These are phyloP conservation scores for Chrysomela aeneicollis DNA, from an alignment of 2,888 invertebrate genomes.

Conservation along the genomic window DNA sequence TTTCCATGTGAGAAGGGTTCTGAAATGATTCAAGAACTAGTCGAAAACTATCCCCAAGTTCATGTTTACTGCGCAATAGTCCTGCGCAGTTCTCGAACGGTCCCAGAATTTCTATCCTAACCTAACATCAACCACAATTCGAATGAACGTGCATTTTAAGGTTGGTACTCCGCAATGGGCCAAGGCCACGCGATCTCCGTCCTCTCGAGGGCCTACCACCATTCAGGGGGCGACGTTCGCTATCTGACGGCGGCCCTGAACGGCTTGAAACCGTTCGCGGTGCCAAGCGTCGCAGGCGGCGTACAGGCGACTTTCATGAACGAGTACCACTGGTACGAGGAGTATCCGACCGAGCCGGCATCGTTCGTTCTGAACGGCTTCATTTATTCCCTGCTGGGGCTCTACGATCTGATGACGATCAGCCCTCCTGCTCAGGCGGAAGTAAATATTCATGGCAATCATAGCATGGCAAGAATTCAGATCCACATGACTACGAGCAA, in stretches of 20 bases:
- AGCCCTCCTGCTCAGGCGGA: conserved; percentile 72
- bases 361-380: conserved; percentile 98
- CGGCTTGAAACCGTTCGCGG: conserved; percentile 81
- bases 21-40: no score
- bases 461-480: no score
- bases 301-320: conserved; percentile 87
- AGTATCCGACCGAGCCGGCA: conserved; percentile 95
- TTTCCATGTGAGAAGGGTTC: no score
- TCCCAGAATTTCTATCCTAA: no score
- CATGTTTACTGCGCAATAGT: no score
- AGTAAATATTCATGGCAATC: not conserved
- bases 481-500: no score
- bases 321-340: conserved; percentile 94
- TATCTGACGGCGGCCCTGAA: conserved; percentile 85
- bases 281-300: conserved; percentile 78
- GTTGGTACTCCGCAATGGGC: conserved; percentile 94
- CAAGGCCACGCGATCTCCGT: conserved; percentile 97
- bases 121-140: no score
- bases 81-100: no score
- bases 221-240: conserved; percentile 75
- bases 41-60: no score
- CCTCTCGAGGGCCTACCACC: conserved; percentile 88
- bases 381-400: conserved; percentile 94
- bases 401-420: conserved; percentile 91
- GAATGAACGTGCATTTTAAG: conserved; percentile 37